These are phyloP conservation scores for Chionomys nivalis DNA, from an alignment of 2,113 vertebrate species.

Conservation along the genomic window DNA sequence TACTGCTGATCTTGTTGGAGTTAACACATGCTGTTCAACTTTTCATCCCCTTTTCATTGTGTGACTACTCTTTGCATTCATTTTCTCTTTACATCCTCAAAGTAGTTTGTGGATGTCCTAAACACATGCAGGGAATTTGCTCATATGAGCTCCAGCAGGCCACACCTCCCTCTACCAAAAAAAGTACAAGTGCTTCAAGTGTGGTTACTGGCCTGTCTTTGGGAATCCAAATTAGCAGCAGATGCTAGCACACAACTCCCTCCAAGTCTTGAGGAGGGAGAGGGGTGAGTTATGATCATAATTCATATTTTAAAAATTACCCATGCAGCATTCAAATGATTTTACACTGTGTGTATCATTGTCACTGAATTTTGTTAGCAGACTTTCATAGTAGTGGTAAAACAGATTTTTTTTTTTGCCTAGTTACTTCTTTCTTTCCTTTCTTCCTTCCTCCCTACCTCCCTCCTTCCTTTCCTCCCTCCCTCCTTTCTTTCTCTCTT, in stretches of 20 bases:
- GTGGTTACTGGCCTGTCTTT: background rate
- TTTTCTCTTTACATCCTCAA: background rate
- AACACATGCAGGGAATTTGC: background rate
- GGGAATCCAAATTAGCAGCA: background rate
- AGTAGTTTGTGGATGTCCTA: background rate
- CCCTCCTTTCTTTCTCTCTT: background rate
- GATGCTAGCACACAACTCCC: background rate
- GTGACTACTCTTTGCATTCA: background rate
- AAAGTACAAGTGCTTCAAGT: background rate
- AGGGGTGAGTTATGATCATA: background rate
- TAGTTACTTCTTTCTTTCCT: background rate
- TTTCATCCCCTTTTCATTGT: background rate
- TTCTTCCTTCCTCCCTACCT: background rate
- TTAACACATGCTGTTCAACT: background rate
- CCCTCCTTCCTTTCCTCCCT: no score
- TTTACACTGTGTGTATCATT: background rate
- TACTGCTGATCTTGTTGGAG: background rate
- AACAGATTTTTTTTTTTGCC: background rate
- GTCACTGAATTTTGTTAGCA: background rate
- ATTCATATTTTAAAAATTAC: background rate
- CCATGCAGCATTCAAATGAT: background rate
- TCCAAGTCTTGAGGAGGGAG: background rate
- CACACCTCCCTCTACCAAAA: background rate
- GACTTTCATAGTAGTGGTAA: background rate
- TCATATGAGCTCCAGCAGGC: background rate